Percentiles rank a stretch among this genome's conserved stretches.
Evolutionary conservation across 2,888 invertebrate genomes (phyloP).

Genomic region (Adelphocoris suturalis): DNA sequence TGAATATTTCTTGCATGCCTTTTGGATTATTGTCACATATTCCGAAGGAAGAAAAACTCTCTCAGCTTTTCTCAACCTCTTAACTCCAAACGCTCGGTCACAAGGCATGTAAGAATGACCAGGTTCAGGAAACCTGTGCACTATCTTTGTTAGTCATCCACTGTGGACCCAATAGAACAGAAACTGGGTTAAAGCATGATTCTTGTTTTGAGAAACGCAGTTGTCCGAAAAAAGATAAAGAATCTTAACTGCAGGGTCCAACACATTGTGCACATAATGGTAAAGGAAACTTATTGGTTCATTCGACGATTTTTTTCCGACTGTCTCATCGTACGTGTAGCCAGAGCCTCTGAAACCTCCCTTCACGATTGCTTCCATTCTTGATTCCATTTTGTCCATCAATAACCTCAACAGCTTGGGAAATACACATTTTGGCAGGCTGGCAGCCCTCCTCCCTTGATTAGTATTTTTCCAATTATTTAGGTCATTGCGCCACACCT

Average conservation of each 20-base stretch:
- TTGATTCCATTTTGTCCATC: too few relatives aligned
- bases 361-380: too few relatives aligned
- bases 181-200: conserved; percentile 69
- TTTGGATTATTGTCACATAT: conserved; percentile 42
- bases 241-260: background rate
- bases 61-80: conserved; percentile 51
- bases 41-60: conserved; percentile 60
- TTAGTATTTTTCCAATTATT: too few relatives aligned
- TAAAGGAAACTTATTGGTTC: conserved; percentile 41
- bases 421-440: too few relatives aligned
- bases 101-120: conserved; percentile 59
- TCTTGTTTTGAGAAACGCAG: conserved; percentile 74
- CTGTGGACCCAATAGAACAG: conserved; percentile 62
- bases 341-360: too few relatives aligned
- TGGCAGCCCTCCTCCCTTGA: too few relatives aligned
- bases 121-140: conserved; percentile 54
- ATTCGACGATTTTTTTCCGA: conserved; percentile 64
- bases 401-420: too few relatives aligned
- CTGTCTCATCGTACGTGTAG: conserved; percentile 65
- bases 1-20: conserved; percentile 48
- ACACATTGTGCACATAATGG: background rate
- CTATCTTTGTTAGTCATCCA: conserved; percentile 37
- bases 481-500: too few relatives aligned
- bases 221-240: conserved; percentile 2
- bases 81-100: conserved; percentile 54